These are phyloP conservation scores for Poecilia wingei DNA, from an alignment of 2,797 vertebrate species.

Conservation along the genomic window DNA sequence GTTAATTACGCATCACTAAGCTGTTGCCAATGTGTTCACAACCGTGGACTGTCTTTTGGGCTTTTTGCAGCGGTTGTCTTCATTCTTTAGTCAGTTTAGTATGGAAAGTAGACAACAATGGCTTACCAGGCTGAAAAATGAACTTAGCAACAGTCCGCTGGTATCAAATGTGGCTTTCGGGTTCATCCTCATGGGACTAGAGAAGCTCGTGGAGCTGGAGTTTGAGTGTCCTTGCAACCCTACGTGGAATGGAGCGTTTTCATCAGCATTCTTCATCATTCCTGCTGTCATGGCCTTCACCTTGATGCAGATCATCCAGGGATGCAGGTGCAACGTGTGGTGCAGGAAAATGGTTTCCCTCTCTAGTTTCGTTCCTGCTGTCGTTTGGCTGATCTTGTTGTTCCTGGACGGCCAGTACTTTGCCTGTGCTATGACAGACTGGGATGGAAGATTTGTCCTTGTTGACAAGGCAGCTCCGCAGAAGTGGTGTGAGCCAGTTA, in stretches of 20 bases:
- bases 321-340: slow-evolving; percentile 77
- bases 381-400: slow-evolving; percentile 82
- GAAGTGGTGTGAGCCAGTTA: slow-evolving; percentile 82
- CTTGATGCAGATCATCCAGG: slow-evolving; percentile 83
- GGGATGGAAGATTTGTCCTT: slow-evolving; percentile 81
- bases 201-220: slow-evolving; percentile 83
- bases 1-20: slow-evolving; percentile 81
- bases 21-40: slow-evolving; percentile 81
- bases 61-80: slow-evolving; percentile 71
- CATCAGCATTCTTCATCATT: slow-evolving; percentile 82
- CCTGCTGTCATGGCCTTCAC: slow-evolving; percentile 82
- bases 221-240: slow-evolving; percentile 83
- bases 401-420: slow-evolving; percentile 84
- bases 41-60: slow-evolving; percentile 72
- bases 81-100: slow-evolving; percentile 74
- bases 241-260: slow-evolving; percentile 80
- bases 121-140: slow-evolving; percentile 83
- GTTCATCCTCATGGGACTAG: slow-evolving; percentile 83
- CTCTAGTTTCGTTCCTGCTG: slow-evolving; percentile 78
- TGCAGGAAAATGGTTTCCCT: slow-evolving; percentile 73
- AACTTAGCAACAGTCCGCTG: slow-evolving; percentile 83
- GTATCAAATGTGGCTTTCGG: slow-evolving; percentile 83
- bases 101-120: slow-evolving; percentile 85
- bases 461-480: slow-evolving; percentile 83
- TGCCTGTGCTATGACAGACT: slow-evolving; percentile 83